A percentile compares a stretch with the other conserved stretches of the same genome.
Evolutionary conservation across 1,140 invertebrate species (phyloP).

Genomic region (Tetramorium alpestre): DNA sequence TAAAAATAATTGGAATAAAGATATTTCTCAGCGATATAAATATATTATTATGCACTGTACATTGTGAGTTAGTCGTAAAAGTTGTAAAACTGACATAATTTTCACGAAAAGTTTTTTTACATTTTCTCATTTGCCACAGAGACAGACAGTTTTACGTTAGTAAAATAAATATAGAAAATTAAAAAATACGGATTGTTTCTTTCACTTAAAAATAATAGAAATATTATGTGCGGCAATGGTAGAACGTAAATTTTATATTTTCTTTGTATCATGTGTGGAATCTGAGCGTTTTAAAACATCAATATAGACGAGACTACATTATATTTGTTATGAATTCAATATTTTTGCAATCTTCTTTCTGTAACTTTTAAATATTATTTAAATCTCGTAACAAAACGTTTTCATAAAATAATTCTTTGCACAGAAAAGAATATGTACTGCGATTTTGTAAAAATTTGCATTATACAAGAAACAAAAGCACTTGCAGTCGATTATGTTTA

Average conservation of each 20-base stretch:
- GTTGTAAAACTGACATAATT: constrained; percentile 6
- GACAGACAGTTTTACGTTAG: neutral
- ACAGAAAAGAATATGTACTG: too few relatives aligned
- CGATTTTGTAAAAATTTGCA: too few relatives aligned
- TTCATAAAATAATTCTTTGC: too few relatives aligned
- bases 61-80: neutral
- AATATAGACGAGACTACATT: neutral
- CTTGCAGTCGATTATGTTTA: neutral
- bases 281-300: neutral
- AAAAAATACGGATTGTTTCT: neutral
- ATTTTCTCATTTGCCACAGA: neutral
- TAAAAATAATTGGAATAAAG: neutral
- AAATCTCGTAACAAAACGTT: too few relatives aligned
- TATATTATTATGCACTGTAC: neutral
- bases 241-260: constrained; percentile 4
- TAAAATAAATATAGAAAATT: neutral
- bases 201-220: neutral
- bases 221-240: neutral
- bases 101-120: neutral
- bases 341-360: neutral
- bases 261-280: neutral
- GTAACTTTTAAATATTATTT: too few relatives aligned
- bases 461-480: neutral
- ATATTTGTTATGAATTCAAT: neutral
- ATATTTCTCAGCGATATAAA: too few relatives aligned